Evolutionary conservation across 2,113 vertebrate species (phyloP).

Genomic region (Sitta europaea): DNA sequence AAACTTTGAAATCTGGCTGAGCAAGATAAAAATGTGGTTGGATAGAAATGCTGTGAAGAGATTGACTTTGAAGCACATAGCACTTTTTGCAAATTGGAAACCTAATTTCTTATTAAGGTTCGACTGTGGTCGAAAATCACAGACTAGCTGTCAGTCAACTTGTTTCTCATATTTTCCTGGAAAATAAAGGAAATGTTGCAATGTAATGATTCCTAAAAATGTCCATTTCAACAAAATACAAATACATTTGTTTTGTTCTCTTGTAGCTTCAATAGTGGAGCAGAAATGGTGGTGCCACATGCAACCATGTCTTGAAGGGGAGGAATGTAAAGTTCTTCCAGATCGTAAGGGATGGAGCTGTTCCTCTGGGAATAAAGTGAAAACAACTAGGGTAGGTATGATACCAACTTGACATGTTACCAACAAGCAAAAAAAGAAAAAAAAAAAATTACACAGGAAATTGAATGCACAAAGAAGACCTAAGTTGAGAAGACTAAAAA

Average conservation of each 20-base stretch:
- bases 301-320: conserved; percentile 96
- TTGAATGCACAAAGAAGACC: background rate
- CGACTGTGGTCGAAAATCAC: background rate
- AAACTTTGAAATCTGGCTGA: background rate
- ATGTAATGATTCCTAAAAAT: background rate
- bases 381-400: conserved; percentile 92
- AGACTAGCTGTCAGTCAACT: background rate
- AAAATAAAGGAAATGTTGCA: background rate
- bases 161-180: background rate
- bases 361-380: conserved; percentile 96
- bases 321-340: conserved; percentile 97
- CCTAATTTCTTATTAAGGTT: background rate
- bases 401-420: background rate
- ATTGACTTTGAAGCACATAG: background rate
- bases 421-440: background rate
- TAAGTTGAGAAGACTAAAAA: background rate
- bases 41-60: background rate
- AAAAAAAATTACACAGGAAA: background rate
- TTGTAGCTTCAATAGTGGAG: conserved; percentile 92
- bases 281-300: conserved; percentile 99
- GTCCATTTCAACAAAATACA: background rate
- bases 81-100: background rate
- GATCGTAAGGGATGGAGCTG: conserved; percentile 98
- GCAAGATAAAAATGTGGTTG: background rate
- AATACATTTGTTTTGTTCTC: background rate